Conservation (phyloP, 1,140 invertebrate species). For the Wasmannia auropunctata region DNA sequence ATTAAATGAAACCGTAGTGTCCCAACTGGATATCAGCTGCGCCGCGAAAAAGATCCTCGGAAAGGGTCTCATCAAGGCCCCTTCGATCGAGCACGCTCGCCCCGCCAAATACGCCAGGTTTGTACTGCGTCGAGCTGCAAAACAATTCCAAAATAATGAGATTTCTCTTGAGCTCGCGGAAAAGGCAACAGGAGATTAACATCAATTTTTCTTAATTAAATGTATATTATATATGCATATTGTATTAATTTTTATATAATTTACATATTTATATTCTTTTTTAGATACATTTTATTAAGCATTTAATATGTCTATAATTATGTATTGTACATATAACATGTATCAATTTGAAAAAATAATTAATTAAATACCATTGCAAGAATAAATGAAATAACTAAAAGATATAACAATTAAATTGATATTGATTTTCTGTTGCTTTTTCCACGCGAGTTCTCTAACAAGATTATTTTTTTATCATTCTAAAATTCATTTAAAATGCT, state of each 20-base stretch:
- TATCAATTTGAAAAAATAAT: background rate
- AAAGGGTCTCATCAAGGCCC: constrained; percentile 78
- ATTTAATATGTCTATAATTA: background rate
- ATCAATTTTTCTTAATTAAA: background rate
- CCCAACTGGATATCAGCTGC: constrained; percentile 80
- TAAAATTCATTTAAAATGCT: background rate
- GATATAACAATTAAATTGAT: background rate
- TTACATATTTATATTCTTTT: background rate
- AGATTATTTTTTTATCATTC: background rate
- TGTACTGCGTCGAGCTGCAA: constrained; percentile 1
- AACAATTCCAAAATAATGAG: background rate
- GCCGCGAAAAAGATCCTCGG: constrained; percentile 72
- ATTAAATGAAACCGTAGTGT: constrained; percentile 78
- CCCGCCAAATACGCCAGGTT: constrained; percentile 78
- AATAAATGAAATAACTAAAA: background rate
- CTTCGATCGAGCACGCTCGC: constrained; percentile 75
- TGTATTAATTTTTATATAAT: background rate
- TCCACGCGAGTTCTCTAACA: background rate
- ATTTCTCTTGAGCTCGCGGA: background rate
- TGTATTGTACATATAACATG: background rate
- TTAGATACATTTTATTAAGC: background rate
- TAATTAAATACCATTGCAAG: background rate
- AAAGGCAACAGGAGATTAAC: background rate
- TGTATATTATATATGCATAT: background rate
- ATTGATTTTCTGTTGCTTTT: background rate